Conservation (phyloP, 92 coral and sea anemone genomes). For the Zoanthus sansibaricus region DNA sequence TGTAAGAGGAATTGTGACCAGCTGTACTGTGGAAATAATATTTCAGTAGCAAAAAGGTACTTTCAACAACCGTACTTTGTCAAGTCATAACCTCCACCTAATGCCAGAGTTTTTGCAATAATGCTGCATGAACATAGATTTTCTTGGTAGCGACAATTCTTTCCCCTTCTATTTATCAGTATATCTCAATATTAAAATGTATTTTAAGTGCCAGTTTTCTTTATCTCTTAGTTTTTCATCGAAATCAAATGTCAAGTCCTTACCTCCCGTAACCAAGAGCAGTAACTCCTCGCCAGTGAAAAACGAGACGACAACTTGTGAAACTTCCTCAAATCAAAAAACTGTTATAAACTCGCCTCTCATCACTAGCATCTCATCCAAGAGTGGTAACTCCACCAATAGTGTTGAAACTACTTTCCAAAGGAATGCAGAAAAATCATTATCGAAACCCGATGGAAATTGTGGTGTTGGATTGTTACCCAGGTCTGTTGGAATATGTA, state of each 20-base stretch:
- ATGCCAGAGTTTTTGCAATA: background rate
- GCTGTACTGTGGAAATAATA: too few relatives aligned
- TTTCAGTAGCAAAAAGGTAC: too few relatives aligned
- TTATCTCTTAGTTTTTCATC: conserved; percentile 5
- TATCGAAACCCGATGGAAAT: background rate
- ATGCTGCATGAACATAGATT: background rate
- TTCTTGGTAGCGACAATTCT: background rate
- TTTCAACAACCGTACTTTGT: too few relatives aligned
- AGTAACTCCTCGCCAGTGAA: background rate
- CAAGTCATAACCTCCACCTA: background rate
- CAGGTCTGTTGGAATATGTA: conserved; percentile 9
- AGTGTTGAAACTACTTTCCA: background rate
- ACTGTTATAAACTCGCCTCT: conserved; percentile 23
- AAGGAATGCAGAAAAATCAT: background rate
- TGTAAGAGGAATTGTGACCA: too few relatives aligned
- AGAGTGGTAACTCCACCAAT: background rate
- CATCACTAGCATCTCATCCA: background rate
- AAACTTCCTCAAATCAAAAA: background rate
- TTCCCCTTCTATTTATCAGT: background rate
- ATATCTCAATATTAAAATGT: background rate
- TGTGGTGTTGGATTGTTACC: background rate
- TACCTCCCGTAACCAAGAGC: background rate
- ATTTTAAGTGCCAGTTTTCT: background rate
- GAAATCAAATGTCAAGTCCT: background rate
- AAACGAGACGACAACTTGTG: conserved; percentile 1